phyloP scores from a whole-genome alignment of 2,888 invertebrate genomes.

The Drosophila monieri region DNA sequence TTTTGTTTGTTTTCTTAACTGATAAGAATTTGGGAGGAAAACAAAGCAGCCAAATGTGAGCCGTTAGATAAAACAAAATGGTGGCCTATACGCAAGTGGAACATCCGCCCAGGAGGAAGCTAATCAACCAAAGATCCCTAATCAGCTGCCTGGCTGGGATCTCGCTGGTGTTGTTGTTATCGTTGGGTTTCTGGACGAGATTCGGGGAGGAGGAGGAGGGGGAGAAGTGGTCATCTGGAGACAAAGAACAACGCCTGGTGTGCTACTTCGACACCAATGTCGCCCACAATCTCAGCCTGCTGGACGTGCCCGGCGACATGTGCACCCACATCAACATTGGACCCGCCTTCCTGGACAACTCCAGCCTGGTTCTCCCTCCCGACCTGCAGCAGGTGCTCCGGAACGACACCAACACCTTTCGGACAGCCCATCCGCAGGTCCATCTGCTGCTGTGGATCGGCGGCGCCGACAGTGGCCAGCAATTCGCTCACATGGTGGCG shows the following conservation, averaged over 20 bases:
- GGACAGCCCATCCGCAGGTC: slow-evolving; percentile 86
- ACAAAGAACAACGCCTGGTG: slow-evolving; percentile 45
- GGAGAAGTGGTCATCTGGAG: background rate
- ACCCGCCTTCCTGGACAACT: slow-evolving; percentile 88
- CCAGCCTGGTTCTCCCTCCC: slow-evolving; percentile 86
- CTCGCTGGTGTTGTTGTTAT: slow-evolving; percentile 3
- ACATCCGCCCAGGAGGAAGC: background rate
- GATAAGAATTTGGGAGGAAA: slow-evolving; percentile 14
- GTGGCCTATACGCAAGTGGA: background rate
- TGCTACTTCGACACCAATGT: slow-evolving; percentile 46
- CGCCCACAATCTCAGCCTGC: slow-evolving; percentile 84
- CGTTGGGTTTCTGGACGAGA: background rate
- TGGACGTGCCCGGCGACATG: slow-evolving; percentile 88
- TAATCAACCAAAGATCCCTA: background rate
- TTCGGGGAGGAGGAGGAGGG: background rate
- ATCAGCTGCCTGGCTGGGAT: slow-evolving; percentile 10
- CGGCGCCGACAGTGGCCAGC: slow-evolving; percentile 86
- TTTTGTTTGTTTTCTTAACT: background rate
- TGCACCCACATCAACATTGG: slow-evolving; percentile 94
- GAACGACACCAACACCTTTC: slow-evolving; percentile 84
- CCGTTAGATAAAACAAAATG: slow-evolving; percentile 1
- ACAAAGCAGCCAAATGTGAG: background rate
- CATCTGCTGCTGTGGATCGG: slow-evolving; percentile 92
- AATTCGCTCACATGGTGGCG: slow-evolving; percentile 89
- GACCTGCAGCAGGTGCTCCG: slow-evolving; percentile 80